Evolutionary conservation across 2,797 vertebrate genomes (phyloP).

Genomic region (Tamandua tetradactyla): DNA sequence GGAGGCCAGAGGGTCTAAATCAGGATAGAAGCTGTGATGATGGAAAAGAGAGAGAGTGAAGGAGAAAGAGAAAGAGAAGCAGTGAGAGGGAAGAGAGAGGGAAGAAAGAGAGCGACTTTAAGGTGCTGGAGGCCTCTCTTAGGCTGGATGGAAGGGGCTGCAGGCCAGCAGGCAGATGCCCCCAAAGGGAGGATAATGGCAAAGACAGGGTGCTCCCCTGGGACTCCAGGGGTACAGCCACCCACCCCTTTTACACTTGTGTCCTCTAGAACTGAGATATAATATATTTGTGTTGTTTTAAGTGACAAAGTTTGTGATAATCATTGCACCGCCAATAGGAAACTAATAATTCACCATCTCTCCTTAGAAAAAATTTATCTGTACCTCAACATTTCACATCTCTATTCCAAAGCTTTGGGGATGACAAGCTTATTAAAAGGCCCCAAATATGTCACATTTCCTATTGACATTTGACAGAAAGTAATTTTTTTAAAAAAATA

Average conservation of each 20-base stretch:
- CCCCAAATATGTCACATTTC: not conserved
- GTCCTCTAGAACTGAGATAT: not conserved
- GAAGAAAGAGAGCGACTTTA: not conserved
- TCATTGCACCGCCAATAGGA: not conserved
- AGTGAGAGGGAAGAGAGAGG: not conserved
- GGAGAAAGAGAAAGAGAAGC: not conserved
- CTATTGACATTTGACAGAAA: not conserved
- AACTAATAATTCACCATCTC: not conserved
- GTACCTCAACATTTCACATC: not conserved
- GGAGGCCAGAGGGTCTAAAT: accelerated
- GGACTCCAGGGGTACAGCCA: not conserved
- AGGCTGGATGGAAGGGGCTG: not conserved
- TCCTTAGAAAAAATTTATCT: not conserved
- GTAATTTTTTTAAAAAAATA: not conserved
- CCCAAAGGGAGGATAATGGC: not conserved
- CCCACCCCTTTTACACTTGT: not conserved
- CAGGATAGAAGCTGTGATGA: not conserved
- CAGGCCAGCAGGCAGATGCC: accelerated
- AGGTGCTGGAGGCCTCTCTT: not conserved
- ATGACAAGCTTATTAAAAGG: not conserved
- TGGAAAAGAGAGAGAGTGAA: not conserved
- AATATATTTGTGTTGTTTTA: not conserved
- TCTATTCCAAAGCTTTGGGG: not conserved
- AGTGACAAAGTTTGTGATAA: not conserved
- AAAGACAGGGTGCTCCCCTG: not conserved